Base-by-base conservation (phyloP, 2,888 invertebrate species). In the Diabrotica balteata region DNA sequence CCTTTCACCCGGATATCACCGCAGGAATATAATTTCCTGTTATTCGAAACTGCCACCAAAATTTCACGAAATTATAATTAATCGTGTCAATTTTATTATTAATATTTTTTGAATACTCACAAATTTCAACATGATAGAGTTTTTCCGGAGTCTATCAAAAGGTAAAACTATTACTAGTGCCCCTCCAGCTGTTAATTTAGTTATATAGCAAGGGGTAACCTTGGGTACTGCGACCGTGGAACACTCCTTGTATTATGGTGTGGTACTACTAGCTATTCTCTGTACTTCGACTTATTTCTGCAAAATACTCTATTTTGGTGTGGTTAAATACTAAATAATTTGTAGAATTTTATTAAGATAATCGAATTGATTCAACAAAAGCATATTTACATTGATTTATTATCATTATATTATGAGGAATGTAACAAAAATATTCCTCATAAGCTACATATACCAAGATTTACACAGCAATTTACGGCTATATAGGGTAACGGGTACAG, bases 191-290 rank as follows among this genome's bases (percentile, higher is more conserved):
- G 74, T 75, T 74, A 69, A 70, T 72, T 77, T 72, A 70, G 77
- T 81, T 84, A 82, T 83, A 83, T 83, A 83, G 78, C 76, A 67
- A 77, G 76, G 59, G 64, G 71, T 81, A 83, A 81, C 83, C 84
- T 84, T 84, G 83, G 80, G 73, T 68, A 75, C 73, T 76, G 76
- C 81, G 83, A 82, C 83, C 84, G 81, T 83, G 83, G 80, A 79
- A 77, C 81, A 80, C 80, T 80, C 81, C 80, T 78, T 79, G 73
- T 57, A 69, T 47, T 63, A 54, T 63, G 61, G 57, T 63, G 52
- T 66, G 61, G 54, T 62, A 54, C 53, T 62, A 47, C 32, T 32
- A 32, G 43, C 32, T 32, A 32, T 66, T 44, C 52, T 52, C 43
- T n/a, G 51, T 54, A 54, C 10, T 64, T 62, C 22, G 53, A 50